These are phyloP conservation scores for Polydrusus cervinus DNA, from an alignment of 2,888 invertebrate genomes.

Conservation along the genomic window DNA sequence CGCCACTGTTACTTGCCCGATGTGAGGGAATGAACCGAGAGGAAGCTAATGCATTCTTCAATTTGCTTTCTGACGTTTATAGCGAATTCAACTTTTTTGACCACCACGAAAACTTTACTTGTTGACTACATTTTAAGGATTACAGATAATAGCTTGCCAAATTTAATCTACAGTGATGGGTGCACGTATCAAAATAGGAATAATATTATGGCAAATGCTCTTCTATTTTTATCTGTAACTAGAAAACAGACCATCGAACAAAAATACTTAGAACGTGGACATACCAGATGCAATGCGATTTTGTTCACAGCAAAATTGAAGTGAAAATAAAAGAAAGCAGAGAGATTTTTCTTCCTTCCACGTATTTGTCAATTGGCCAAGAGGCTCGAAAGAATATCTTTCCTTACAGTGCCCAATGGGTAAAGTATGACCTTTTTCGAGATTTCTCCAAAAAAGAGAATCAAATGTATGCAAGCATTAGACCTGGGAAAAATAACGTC, in stretches of 20 bases:
- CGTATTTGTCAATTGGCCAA: background rate
- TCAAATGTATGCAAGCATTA: background rate
- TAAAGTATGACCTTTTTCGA: background rate
- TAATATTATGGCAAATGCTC: background rate
- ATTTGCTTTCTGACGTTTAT: no score
- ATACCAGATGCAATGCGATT: constrained; percentile 15
- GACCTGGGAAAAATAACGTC: background rate
- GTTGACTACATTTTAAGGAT: background rate
- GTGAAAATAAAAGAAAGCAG: constrained; percentile 17
- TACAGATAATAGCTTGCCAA: background rate
- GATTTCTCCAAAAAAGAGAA: background rate
- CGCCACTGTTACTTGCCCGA: no score
- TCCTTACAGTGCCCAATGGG: background rate
- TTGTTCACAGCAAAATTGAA: constrained; percentile 7
- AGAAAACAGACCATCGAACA: background rate
- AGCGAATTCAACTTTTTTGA: no score
- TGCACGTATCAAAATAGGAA: background rate
- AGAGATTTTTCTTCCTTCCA: background rate
- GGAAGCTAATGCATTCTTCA: no score
- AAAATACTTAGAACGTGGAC: no score
- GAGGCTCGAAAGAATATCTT: background rate
- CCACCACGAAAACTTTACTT: no score
- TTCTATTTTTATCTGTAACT: background rate
- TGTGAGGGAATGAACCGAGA: no score
- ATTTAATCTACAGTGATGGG: no score